Percentiles rank a stretch among this genome's conserved stretches.
Conservation (phyloP, 2,888 invertebrate species). For the Copidosoma aretas region DNA sequence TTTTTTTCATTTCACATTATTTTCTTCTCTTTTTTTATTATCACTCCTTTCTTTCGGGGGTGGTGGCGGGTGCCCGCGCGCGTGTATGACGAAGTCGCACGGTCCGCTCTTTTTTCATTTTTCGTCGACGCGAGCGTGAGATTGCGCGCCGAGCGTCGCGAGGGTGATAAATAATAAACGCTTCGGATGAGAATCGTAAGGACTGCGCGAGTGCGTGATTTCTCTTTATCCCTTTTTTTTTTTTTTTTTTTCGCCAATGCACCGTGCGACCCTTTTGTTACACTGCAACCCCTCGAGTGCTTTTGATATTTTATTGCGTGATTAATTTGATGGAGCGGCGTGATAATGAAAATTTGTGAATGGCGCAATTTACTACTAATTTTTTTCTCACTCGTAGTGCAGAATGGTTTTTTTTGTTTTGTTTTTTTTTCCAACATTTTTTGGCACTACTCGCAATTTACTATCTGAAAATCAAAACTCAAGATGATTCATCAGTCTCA, state of each 20-base stretch:
- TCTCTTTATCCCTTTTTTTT: neutral
- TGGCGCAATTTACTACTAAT: neutral
- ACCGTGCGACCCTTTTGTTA: neutral
- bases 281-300: neutral
- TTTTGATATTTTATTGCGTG: neutral
- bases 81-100: neutral
- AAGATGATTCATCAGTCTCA: too few species aligned
- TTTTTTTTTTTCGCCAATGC: neutral
- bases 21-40: neutral
- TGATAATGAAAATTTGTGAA: neutral
- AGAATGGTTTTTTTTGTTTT: neutral
- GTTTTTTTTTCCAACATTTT: neutral
- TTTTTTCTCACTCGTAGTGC: neutral
- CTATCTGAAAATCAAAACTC: too few species aligned
- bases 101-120: neutral
- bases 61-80: neutral
- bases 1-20: constrained; percentile 1
- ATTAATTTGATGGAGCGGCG: neutral
- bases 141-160: constrained; percentile 27
- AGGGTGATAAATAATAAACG: constrained; percentile 33
- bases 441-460: too few species aligned
- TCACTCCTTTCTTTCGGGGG: constrained; percentile 4
- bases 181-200: neutral
- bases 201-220: neutral
- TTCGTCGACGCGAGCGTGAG: constrained; percentile 9